phyloP scores from a whole-genome alignment of 1,140 invertebrate species.

The Brachionus rubens region DNA sequence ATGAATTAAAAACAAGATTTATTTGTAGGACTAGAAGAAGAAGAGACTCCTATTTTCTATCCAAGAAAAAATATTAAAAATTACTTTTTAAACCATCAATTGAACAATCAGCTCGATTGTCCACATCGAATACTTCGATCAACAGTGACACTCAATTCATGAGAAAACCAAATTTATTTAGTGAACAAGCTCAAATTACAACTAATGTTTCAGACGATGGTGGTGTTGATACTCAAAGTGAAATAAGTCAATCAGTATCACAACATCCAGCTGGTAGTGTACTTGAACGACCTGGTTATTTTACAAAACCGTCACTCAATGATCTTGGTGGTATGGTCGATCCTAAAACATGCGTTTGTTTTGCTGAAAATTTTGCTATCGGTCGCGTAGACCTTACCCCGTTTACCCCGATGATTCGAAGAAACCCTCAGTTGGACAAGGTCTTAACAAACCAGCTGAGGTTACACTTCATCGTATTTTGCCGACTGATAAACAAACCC shows the following conservation, averaged over 20 bases:
- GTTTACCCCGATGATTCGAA: slow-evolving; percentile 68
- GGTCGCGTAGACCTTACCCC: slow-evolving; percentile 78
- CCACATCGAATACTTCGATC: slow-evolving; percentile 19
- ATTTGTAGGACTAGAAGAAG: slow-evolving; percentile 34
- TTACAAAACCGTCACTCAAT: slow-evolving; percentile 75
- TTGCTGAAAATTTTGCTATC: slow-evolving; percentile 83
- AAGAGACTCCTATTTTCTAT: slow-evolving; percentile 43
- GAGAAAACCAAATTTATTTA: slow-evolving; percentile 18
- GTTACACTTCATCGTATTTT: slow-evolving; percentile 87
- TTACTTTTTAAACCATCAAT: slow-evolving; percentile 1
- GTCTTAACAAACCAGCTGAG: slow-evolving; percentile 84
- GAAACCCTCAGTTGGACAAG: slow-evolving; percentile 75
- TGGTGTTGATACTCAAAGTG: slow-evolving; percentile 1
- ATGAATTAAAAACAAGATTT: slow-evolving; percentile 26
- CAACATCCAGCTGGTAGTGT: slow-evolving; percentile 19
- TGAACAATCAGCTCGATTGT: background rate
- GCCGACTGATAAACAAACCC: slow-evolving; percentile 80
- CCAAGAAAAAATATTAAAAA: slow-evolving; percentile 46
- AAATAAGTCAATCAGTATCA: background rate
- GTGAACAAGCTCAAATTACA: slow-evolving; percentile 13
- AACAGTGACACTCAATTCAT: slow-evolving; percentile 1
- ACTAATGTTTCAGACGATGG: slow-evolving; percentile 16
- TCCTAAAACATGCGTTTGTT: slow-evolving; percentile 68
- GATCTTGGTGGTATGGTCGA: slow-evolving; percentile 69
- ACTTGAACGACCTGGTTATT: slow-evolving; percentile 65